phyloP scores from a whole-genome alignment of 2,888 invertebrate genomes.

The Ochropleura plecta region DNA sequence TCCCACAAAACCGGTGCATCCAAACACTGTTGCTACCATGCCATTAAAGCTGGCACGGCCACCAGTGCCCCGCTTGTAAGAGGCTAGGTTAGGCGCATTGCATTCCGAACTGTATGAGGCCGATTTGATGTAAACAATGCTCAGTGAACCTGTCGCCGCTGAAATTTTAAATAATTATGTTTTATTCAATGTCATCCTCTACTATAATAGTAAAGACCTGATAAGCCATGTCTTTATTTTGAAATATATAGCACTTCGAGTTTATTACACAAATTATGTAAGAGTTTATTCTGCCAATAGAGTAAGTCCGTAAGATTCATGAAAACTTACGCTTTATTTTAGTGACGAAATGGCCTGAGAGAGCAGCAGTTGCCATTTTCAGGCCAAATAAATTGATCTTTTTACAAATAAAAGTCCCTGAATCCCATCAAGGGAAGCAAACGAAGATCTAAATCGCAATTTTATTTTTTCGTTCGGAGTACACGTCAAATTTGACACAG shows the following conservation, averaged over 20 bases:
- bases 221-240: conserved; percentile 32
- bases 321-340: conserved; percentile 83
- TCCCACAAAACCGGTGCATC: conserved; percentile 97
- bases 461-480: not conserved
- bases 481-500: conserved; percentile 40
- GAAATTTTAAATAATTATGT: conserved; percentile 59
- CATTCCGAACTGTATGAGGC: conserved; percentile 90
- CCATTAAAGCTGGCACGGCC: conserved; percentile 99
- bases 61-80: conserved; percentile 95
- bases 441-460: conserved; percentile 22
- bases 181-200: conserved; percentile 2
- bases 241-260: conserved; percentile 19
- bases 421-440: conserved; percentile 58
- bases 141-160: conserved; percentile 84
- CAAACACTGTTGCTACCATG: conserved; percentile 99
- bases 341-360: conserved; percentile 80
- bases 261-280: conserved; percentile 78
- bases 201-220: conserved; percentile 11
- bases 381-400: conserved; percentile 68
- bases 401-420: conserved; percentile 40
- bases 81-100: conserved; percentile 91
- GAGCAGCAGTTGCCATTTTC: conserved; percentile 85
- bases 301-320: conserved; percentile 14
- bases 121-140: conserved; percentile 86
- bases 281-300: conserved; percentile 68